Evolutionary conservation across 37 sponge, comb jelly and placozoan species (phyloP), one percentile per base, ranked within the genome.

Genomic region (Oopsacas minuta): DNA sequence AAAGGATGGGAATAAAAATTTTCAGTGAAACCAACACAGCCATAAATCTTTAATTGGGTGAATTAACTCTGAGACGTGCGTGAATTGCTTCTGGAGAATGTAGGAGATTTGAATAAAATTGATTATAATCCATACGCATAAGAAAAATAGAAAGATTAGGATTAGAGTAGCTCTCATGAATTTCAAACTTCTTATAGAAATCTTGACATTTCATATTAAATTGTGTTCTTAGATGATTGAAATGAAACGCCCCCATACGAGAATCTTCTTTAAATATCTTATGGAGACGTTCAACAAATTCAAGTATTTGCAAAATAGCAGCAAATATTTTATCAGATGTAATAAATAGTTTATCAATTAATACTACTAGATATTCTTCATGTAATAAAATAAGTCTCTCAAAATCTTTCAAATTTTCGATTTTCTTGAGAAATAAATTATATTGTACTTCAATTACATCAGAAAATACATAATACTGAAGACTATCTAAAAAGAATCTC

Each of bases 391-490:
- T 61, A 3, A 61, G 7, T 12, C 28, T 25, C 22, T 61, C 75
- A 61, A 61, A 61, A 61, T n/a, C 30, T 61, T 61, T 25, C 7
- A n/a, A 20, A 61, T 61, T 3, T 12, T 61, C 28, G 28, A 61
- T n/a, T 61, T 61, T 61, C 30, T 3, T 12, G 22, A 10, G 30
- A 12, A 61, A 61, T 3, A 61, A 32, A 25, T 61, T 12, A 61
- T 61, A 61, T 61, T 61, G 75, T 12, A 61, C 75, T 12, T 61
- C 28, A 25, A 61, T 61, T 32, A 61, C 75, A 61, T 61, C 75
- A 32, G 75, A 61, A 61, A 61, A 61, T 25, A 61, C 75, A 61
- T 61, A 61, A 12, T 61, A 61, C 28, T 61, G 75, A n/a, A 61
- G 75, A n/a, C 75, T 61, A 12, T 61, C 75, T 61, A 61, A 61